Evolutionary conservation across 92 coral and sea anemone genomes (phyloP).

Genomic region (Parazoanthus swiftii): DNA sequence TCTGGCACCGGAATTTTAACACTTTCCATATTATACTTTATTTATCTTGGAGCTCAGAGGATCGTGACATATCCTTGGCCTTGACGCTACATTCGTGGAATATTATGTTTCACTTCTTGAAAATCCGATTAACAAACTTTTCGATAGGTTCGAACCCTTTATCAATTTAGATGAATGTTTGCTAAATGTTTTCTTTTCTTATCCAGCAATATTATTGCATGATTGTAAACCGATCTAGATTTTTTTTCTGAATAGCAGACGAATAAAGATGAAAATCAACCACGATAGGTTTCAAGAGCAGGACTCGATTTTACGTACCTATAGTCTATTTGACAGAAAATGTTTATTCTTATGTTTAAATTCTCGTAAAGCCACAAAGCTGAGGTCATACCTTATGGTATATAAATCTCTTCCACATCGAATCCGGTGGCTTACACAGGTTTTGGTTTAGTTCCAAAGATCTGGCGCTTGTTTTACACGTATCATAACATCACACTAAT

Average conservation of each 20-base stretch:
- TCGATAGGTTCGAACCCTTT: not conserved
- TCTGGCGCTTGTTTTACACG: not conserved
- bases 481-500: not conserved
- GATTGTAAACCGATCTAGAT: not conserved
- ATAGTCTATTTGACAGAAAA: too few relatives aligned
- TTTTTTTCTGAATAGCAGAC: too few relatives aligned
- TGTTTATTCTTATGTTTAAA: not conserved
- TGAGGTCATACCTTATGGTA: not conserved
- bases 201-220: too few relatives aligned
- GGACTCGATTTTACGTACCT: not conserved
- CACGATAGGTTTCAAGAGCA: not conserved
- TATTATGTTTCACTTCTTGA: not conserved
- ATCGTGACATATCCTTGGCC: not conserved
- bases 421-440: not conserved
- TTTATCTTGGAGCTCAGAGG: not conserved
- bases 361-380: not conserved
- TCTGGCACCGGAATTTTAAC: not conserved
- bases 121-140: not conserved
- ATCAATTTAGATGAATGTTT: not conserved
- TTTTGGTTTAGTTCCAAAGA: not conserved
- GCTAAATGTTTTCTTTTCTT: not conserved
- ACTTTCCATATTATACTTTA: too few relatives aligned
- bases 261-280: not conserved
- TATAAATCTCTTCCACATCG: not conserved
- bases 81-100: not conserved